Base-by-base conservation (phyloP, 2,888 invertebrate genomes). In the Byasa hedistus region DNA sequence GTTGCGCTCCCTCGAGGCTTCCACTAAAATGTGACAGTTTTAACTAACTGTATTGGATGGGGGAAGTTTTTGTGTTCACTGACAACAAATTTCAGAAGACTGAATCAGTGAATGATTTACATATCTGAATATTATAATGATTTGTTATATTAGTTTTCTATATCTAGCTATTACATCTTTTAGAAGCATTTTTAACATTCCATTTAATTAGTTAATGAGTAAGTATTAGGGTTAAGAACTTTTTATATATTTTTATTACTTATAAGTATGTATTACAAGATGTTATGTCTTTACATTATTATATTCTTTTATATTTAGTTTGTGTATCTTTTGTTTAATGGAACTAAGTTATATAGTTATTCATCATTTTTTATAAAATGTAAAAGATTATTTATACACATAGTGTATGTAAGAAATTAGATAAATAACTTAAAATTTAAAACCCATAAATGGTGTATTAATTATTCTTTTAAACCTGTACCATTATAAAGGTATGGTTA, bases 21-120 rank as follows among this genome's bases (percentile, higher is more conserved):
- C 87, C 59, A 91, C 91, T 73, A 91, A 91, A 78, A 91, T 91
- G 91, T 91, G 91, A 91, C 89, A 81, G 75, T 78, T 74, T 81
- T 81, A 79, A 79, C 70, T 69, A 75, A 68, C 75, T 65, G 71
- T 57, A 69, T 71, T 65, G 54, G 69, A 64, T 71, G n/a, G 67
- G 71, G 71, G 48, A 58, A 65, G 63, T 60, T 68, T 68, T 68
- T 71, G 74, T 76, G 76, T 75, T 74, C 73, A 73, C 64, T 64
- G 62, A 69, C 69, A 64, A 70, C 62, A 69, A 72, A 69, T 69
- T 70, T 71, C 62, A 68, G 73, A 79, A 79, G 79, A 78, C 79
- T 79, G 79, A 78, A 59, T 72, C 71, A 72, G 73, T 76, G 75
- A 69, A 74, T 69, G 32, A 36, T 64, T 65, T 54, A 61, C 66